Percentiles rank a stretch among this genome's conserved stretches.
These are phyloP conservation scores for Cirrhinus molitorella DNA, from an alignment of 2,797 vertebrate genomes.

Conservation along the genomic window DNA sequence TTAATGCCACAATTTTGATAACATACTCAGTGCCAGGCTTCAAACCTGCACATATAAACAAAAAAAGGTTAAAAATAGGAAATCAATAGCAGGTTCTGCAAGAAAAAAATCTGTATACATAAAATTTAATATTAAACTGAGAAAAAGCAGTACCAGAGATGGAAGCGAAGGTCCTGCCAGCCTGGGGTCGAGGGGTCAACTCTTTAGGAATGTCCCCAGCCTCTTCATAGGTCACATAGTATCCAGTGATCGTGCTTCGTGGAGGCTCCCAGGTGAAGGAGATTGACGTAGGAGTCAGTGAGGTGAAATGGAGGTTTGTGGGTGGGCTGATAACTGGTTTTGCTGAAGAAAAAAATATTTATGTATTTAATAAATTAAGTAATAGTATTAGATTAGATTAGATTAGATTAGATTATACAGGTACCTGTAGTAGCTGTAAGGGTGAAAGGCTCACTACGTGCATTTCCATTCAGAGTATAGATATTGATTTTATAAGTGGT, in stretches of 20 bases:
- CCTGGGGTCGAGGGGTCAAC: conserved; percentile 83
- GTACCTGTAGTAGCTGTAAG: conserved; percentile 76
- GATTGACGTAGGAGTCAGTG: conserved; percentile 87
- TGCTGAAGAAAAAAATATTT: conserved; percentile 61
- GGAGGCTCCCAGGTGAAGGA: conserved; percentile 90
- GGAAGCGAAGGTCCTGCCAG: conserved; percentile 81
- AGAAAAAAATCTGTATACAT: background rate
- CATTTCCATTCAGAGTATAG: conserved; percentile 90
- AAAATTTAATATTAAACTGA: background rate
- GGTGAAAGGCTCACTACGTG: conserved; percentile 88
- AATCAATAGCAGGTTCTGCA: background rate
- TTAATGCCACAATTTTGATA: conserved; percentile 89
- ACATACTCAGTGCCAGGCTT: conserved; percentile 91
- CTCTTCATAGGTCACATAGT: conserved; percentile 91
- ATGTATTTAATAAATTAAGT: background rate
- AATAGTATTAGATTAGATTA: background rate
- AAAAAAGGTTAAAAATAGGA: background rate
- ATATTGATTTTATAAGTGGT: conserved; percentile 92
- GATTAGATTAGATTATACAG: background rate
- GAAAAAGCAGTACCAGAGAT: conserved; percentile 80
- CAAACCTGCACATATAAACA: conserved; percentile 80
- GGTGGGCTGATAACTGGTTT: conserved; percentile 87
- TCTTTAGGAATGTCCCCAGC: conserved; percentile 82
- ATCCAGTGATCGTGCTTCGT: conserved; percentile 87
- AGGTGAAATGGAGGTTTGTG: conserved; percentile 90